phyloP scores from a whole-genome alignment of 1,140 invertebrate species.

The Nephotettix cincticeps region DNA sequence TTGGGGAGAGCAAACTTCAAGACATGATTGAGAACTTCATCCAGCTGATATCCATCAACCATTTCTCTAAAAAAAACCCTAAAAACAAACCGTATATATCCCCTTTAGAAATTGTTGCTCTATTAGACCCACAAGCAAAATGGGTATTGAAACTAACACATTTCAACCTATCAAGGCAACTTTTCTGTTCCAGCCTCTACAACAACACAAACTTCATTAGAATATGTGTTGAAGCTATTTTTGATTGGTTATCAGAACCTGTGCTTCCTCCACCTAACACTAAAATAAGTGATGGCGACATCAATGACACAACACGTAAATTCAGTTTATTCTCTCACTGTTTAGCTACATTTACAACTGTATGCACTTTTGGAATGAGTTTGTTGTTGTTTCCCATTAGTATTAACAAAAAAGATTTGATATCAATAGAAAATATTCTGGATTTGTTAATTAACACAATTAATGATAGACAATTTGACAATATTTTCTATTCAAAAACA shows the following conservation, averaged over 20 bases:
- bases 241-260: neutral
- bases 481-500: neutral
- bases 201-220: neutral
- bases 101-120: neutral
- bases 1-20: conserved; percentile 1
- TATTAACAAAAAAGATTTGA: neutral
- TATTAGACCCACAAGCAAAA: neutral
- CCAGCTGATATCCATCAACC: neutral
- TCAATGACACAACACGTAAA: neutral
- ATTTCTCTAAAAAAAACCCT: neutral
- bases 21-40: conserved; percentile 3
- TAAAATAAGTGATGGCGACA: neutral
- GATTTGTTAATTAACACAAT: neutral
- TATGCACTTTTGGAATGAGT: neutral
- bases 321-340: neutral
- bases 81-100: neutral
- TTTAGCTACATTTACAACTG: neutral
- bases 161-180: neutral
- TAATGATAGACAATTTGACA: neutral
- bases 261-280: neutral
- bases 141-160: neutral
- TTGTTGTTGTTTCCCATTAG: neutral
- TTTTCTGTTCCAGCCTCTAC: neutral
- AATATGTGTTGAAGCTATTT: neutral
- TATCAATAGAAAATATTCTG: neutral